A percentile compares a stretch with the other conserved stretches of the same genome.
Evolutionary conservation across 2,113 vertebrate genomes (phyloP).

Genomic region (Anoura caudifer): DNA sequence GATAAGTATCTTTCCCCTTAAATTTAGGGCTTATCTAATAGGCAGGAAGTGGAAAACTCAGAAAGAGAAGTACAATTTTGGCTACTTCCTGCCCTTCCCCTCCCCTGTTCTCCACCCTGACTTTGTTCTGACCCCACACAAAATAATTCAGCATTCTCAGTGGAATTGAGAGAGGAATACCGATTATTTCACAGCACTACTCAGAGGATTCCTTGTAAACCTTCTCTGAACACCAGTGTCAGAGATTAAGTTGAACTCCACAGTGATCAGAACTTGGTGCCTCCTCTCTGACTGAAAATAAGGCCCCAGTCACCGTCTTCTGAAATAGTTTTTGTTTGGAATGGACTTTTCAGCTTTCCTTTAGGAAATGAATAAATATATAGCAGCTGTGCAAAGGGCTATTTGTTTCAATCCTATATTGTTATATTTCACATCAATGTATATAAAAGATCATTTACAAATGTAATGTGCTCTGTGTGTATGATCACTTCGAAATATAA

Average conservation of each 20-base stretch:
- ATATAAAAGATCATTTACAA: not conserved
- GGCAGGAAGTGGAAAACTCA: not conserved
- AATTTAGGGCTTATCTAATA: not conserved
- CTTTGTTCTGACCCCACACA: not conserved
- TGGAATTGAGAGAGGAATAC: not conserved
- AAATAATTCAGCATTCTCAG: not conserved
- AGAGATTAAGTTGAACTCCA: not conserved
- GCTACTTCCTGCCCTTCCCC: not conserved
- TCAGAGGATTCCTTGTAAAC: not conserved
- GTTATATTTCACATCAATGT: not conserved
- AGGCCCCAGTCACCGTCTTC: not conserved
- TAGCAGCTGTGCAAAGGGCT: not conserved
- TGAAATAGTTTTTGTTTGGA: not conserved
- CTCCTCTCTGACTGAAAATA: not conserved
- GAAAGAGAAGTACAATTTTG: not conserved
- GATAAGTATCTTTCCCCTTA: not conserved
- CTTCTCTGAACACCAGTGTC: not conserved
- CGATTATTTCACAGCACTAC: not conserved
- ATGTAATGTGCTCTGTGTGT: not conserved
- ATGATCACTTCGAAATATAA: not conserved
- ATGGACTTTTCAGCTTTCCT: not conserved
- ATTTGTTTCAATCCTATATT: not conserved
- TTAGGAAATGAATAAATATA: not conserved
- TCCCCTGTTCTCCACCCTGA: no score
- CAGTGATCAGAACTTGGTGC: not conserved